Percentiles rank a stretch among this genome's conserved stretches.
Conservation (phyloP, 2,888 invertebrate genomes). For the Caenorhabditis wallacei region DNA sequence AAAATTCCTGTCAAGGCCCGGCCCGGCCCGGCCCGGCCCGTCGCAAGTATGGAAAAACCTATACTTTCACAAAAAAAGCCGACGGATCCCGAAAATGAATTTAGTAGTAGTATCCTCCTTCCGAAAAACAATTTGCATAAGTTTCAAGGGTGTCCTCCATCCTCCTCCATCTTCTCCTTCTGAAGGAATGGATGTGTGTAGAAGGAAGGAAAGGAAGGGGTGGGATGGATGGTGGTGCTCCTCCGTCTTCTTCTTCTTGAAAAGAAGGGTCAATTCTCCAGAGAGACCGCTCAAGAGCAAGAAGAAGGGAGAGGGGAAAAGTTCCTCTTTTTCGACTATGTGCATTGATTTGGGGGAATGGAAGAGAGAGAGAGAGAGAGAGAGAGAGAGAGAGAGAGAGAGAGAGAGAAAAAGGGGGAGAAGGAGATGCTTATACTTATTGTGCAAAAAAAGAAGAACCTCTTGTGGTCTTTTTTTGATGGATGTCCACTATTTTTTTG, state of each 20-base stretch:
- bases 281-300: slow-evolving; percentile 18
- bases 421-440: slow-evolving; percentile 15
- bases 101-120: not conserved
- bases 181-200: slow-evolving; percentile 12
- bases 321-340: slow-evolving; percentile 28
- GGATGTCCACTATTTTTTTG: not conserved
- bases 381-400: no score
- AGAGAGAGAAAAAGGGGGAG: no score
- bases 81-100: not conserved
- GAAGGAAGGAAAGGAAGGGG: slow-evolving; percentile 11
- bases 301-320: slow-evolving; percentile 25
- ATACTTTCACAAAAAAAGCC: not conserved
- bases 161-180: not conserved
- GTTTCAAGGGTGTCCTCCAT: not conserved
- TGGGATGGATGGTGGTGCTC: slow-evolving; percentile 1
- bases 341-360: slow-evolving; percentile 44
- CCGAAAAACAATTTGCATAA: not conserved
- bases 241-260: slow-evolving; percentile 25
- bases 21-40: no score
- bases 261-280: slow-evolving; percentile 55
- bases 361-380: slow-evolving; percentile 3
- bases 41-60: no score
- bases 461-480: not conserved
- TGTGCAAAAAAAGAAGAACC: slow-evolving; percentile 16
- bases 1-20: no score